Percentiles rank a stretch among this genome's conserved stretches.
phyloP scores from a whole-genome alignment of 2,113 vertebrate species.

The Callithrix jacchus region DNA sequence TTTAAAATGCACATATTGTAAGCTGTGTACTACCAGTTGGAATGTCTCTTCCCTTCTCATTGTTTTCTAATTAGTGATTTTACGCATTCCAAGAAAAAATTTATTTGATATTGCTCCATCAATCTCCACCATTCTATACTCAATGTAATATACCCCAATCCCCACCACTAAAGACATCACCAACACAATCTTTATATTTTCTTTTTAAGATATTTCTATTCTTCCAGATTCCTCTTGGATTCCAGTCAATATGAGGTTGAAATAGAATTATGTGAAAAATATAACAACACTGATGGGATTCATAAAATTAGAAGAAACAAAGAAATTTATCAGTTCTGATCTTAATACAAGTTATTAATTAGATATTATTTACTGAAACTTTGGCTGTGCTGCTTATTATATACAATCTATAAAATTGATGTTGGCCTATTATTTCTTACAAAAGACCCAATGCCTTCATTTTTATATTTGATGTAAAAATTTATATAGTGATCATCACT shows the following conservation, averaged over 20 bases:
- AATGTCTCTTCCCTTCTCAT: not conserved
- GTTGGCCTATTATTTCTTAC: slow-evolving; percentile 28
- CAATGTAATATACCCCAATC: not conserved
- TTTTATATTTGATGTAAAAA: not conserved
- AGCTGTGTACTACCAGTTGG: not conserved
- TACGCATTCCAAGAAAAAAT: not conserved
- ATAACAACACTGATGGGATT: not conserved
- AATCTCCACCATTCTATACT: not conserved
- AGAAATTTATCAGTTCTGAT: slow-evolving; percentile 41
- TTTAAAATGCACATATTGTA: not conserved
- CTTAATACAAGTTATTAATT: slow-evolving; percentile 14
- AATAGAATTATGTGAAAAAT: slow-evolving; percentile 17
- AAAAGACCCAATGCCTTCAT: slow-evolving; percentile 30
- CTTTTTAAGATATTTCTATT: not conserved
- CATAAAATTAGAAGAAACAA: slow-evolving; percentile 33
- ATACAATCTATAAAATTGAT: slow-evolving; percentile 44
- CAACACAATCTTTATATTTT: slow-evolving; percentile 24
- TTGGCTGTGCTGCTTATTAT: not conserved
- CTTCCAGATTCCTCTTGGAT: not conserved
- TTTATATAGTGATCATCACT: not conserved
- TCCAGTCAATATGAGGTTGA: not conserved
- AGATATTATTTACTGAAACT: slow-evolving; percentile 29
- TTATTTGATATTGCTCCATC: not conserved
- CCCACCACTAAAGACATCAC: slow-evolving; percentile 1
- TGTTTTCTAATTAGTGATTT: not conserved